Evolutionary conservation across 2,113 vertebrate species (phyloP), one percentile per base, ranked within the genome.

Genomic region (Stomatorhinus ivindoensis): DNA sequence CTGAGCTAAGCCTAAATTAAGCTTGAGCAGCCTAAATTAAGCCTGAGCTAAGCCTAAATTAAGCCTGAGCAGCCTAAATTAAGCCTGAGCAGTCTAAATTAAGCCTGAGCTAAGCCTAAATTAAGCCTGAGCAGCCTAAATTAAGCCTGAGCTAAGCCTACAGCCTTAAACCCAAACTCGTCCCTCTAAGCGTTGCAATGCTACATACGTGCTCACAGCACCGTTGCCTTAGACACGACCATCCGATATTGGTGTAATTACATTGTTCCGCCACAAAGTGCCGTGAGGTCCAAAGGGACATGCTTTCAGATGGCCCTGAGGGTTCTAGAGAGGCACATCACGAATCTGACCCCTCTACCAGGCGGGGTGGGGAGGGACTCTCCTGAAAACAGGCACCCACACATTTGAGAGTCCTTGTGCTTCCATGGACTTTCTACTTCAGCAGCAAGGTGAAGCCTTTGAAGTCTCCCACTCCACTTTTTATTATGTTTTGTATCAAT

Each of bases 391-490:
- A 89, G 9, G 46, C n/a, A 31, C 88, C 15, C 73, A 24, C 35
- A 35, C 48, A 53, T 82, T 17, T 8, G 24, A 55, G 53, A 84
- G 24, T 55, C 51, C 47, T 48, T 55, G 48, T 51, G 9, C 3
- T 8, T 27, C n/a, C 13, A 1, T 10, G 21, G 87, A 50, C 65
- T 82, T 82, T 80, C 88, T 47, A 50, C 19, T 48, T 21, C 46
- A 31, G 46, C 61, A 10, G 19, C 58, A 27, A 42, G 31, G 65
- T 7, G 6, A 19, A 51, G 35, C 47, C n/a, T 53, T 80, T 80
- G 47, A 88, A 88, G 27, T 21, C 24, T 84, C 89, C 61, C 88
- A 84, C 58, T 55, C 69, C 19, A 88, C 90, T 87, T 91, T 55
- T 10, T 47, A n/a, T 47, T 84, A 10, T 84, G 82, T 39, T 84